Evolutionary conservation across 2,888 invertebrate genomes (phyloP), one percentile per base, ranked within the genome.

Genomic region (Notodonta ziczac): DNA sequence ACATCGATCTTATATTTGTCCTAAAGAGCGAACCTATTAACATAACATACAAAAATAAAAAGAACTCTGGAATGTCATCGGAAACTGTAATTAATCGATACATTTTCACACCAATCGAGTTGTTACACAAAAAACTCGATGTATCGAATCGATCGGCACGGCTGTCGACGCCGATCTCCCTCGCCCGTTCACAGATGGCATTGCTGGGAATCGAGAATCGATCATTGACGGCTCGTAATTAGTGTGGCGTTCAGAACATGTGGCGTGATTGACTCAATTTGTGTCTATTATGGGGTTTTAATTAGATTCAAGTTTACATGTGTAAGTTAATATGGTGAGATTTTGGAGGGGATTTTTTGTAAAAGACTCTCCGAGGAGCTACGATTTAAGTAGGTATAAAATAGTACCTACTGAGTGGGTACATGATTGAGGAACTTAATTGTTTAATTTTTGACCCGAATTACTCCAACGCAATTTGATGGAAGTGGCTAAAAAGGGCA

Each of bases 171-270:
- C 74, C 82, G 83, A 85, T 82, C 74, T 62, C 76, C 78, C 79
- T 84, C 79, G 83, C 62, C 69, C 74, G 76, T 80, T 78, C 85
- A 86, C 90, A 90, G 89, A 89, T 89, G 89, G 86, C 86, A 84
- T 76, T 85, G 83, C 85, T 83, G 81, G 82, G 81, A 78, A 82
- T 76, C 70, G 68, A 70, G 72, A 78, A 76, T 83, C 77, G 80
- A 80, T 80, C 82, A 78, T 73, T 78, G 75, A 75, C 77, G 76
- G 64, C 73, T 68, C 73, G 72, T 85, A 82, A 85, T 87, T 83
- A 81, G 69, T 72, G 76, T 67, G 70, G 65, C 68, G 77, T 73
- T 82, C 80, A 78, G 73, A 82, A 83, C 87, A 86, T 86, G 85
- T 86, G 85, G 72, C 62, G 74, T 73, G 75, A 76, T 74, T 69